These are phyloP conservation scores for Panurus biarmicus DNA, from an alignment of 2,113 vertebrate genomes.

Conservation along the genomic window DNA sequence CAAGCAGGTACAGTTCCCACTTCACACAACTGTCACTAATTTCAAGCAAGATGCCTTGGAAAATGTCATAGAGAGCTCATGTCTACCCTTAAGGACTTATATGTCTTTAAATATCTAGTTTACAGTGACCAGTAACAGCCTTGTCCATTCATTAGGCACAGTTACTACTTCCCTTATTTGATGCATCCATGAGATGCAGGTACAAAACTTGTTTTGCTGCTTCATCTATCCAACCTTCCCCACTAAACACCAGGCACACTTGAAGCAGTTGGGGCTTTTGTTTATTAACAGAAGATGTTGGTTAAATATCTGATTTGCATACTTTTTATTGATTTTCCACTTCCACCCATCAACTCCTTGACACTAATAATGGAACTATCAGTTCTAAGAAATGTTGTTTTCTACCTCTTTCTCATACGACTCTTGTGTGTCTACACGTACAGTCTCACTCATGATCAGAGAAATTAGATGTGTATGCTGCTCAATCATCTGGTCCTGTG, in stretches of 20 bases:
- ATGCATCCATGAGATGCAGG: not conserved
- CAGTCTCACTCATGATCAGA: not conserved
- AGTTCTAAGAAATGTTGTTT: not conserved
- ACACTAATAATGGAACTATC: not conserved
- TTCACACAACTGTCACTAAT: not conserved
- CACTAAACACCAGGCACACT: not conserved
- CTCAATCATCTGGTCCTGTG: not conserved
- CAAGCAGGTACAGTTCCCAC: not conserved
- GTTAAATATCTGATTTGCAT: not conserved
- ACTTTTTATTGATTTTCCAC: not conserved
- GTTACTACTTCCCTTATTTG: conserved; percentile 5
- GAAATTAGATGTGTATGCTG: not conserved
- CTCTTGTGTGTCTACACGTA: rapidly evolving
- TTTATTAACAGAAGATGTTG: not conserved
- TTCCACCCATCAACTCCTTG: not conserved
- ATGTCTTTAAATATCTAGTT: not conserved
- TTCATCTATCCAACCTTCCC: not conserved
- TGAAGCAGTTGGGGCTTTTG: not conserved
- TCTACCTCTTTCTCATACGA: not conserved
- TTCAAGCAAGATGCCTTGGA: not conserved
- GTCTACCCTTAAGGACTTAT: not conserved
- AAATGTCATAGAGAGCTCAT: not conserved
- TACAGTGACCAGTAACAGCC: not conserved
- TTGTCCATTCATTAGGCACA: not conserved
- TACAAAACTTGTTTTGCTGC: not conserved